Evolutionary conservation across 2,113 vertebrate species (phyloP).

Genomic region (Apus apus): DNA sequence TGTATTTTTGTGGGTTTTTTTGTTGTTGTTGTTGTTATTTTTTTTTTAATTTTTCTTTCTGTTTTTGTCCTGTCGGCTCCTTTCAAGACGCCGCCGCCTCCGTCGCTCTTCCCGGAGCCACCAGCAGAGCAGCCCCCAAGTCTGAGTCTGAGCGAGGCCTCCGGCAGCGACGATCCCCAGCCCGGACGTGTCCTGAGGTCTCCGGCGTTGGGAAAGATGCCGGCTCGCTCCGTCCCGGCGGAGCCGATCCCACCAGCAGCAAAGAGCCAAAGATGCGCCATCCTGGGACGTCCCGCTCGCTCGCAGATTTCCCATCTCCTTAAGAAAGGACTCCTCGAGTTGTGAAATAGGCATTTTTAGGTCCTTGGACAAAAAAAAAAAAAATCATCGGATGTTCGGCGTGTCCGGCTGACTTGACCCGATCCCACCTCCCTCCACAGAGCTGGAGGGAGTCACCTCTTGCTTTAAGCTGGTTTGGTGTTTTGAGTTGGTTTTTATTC

Average conservation of each 20-base stretch:
- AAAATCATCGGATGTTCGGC: not conserved
- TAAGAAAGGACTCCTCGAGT: not conserved
- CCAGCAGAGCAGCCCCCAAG: not conserved
- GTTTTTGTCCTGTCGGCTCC: conserved; percentile 47
- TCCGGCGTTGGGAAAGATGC: not conserved
- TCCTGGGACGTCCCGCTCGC: fast-evolving
- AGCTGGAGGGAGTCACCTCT: not conserved
- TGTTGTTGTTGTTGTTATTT: conserved; percentile 48
- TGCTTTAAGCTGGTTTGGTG: conserved; percentile 49
- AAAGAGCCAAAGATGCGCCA: fast-evolving
- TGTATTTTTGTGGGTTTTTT: conserved; percentile 48
- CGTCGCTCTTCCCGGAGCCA: not conserved
- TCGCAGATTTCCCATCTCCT: not conserved
- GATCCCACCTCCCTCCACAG: not conserved
- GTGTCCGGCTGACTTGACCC: not conserved
- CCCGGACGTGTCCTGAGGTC: conserved; percentile 51
- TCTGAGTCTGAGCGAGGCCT: not conserved
- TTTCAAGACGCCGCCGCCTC: not conserved
- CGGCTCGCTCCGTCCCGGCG: not conserved
- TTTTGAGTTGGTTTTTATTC: not conserved
- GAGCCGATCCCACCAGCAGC: not conserved
- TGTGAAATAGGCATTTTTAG: conserved; percentile 3
- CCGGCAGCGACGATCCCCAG: not conserved
- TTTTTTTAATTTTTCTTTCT: conserved; percentile 16
- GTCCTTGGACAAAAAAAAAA: conserved; percentile 37